Percentiles rank a stretch among this genome's conserved stretches.
phyloP scores from a whole-genome alignment of 2,797 vertebrate genomes.

The Telmatherina bonti region DNA sequence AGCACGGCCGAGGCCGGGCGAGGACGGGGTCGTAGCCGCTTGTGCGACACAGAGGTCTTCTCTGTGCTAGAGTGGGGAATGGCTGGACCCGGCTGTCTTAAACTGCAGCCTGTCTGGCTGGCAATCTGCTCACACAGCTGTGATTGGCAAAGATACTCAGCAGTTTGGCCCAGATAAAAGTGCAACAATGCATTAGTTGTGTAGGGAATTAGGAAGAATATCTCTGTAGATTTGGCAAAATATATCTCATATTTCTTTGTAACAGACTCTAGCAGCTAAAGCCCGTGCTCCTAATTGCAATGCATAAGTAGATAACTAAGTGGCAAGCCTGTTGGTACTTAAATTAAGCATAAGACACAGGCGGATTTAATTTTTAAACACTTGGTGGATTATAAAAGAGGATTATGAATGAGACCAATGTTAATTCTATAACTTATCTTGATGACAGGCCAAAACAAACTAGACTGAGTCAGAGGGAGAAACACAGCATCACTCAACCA shows the following conservation, averaged over 20 bases:
- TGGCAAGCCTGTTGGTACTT: slow-evolving; percentile 26
- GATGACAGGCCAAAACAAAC: slow-evolving; percentile 12
- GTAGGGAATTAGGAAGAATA: slow-evolving; percentile 28
- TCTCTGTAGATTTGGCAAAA: slow-evolving; percentile 36
- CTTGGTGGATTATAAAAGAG: slow-evolving; percentile 24
- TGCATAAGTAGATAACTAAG: slow-evolving; percentile 12
- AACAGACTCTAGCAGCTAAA: slow-evolving; percentile 15
- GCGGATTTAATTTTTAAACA: slow-evolving; percentile 44
- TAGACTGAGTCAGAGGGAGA: not conserved
- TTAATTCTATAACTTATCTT: slow-evolving; percentile 9
- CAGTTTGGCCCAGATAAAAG: slow-evolving; percentile 68
- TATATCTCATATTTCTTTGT: slow-evolving; percentile 20
- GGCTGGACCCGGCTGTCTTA: slow-evolving; percentile 63
- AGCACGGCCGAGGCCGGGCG: slow-evolving; percentile 77
- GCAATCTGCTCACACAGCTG: slow-evolving; percentile 84
- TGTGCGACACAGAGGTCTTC: slow-evolving; percentile 71
- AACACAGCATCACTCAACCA: not conserved
- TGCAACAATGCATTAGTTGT: slow-evolving; percentile 70
- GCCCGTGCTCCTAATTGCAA: slow-evolving; percentile 19
- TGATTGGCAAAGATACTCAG: slow-evolving; percentile 79
- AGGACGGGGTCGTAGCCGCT: slow-evolving; percentile 53
- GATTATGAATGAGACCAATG: slow-evolving; percentile 18
- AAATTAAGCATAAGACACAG: slow-evolving; percentile 20
- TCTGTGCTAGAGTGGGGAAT: slow-evolving; percentile 66
- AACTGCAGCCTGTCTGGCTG: slow-evolving; percentile 70